A percentile compares a stretch with the other conserved stretches of the same genome.
These are phyloP conservation scores for Drosophila subpulchrella DNA, from an alignment of 1,140 invertebrate genomes.

Conservation along the genomic window DNA sequence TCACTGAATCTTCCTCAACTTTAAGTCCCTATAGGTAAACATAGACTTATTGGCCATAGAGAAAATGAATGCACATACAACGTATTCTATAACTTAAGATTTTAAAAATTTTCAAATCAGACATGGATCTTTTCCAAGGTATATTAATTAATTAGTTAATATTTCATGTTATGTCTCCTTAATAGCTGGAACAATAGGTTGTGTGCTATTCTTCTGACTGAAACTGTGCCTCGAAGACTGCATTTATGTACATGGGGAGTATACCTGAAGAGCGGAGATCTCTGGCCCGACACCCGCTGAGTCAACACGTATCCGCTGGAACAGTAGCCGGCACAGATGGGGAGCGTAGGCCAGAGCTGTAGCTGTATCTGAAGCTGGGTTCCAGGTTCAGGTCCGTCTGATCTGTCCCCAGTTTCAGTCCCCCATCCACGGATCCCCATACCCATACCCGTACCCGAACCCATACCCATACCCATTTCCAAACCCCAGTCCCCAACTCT, in stretches of 20 bases:
- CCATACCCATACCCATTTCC: not conserved
- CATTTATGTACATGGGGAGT: not conserved
- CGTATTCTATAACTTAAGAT: too few relatives aligned
- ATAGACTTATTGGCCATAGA: too few relatives aligned
- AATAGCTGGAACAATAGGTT: not conserved
- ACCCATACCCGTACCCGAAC: not conserved
- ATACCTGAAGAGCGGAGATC: slow-evolving; percentile 29
- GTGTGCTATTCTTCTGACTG: not conserved
- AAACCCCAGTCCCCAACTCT: slow-evolving; percentile 37
- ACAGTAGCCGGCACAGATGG: slow-evolving; percentile 47
- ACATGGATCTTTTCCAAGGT: too few relatives aligned
- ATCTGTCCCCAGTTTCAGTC: slow-evolving; percentile 29
- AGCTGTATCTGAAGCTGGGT: slow-evolving; percentile 6
- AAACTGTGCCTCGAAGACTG: not conserved
- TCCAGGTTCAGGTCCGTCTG: slow-evolving; percentile 34
- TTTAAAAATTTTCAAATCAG: too few relatives aligned
- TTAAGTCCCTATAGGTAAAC: too few relatives aligned
- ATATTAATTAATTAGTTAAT: too few relatives aligned
- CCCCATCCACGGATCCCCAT: slow-evolving; percentile 16
- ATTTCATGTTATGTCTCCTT: not conserved
- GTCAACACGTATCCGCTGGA: slow-evolving; percentile 47
- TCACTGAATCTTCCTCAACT: too few relatives aligned
- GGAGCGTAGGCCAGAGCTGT: slow-evolving; percentile 30
- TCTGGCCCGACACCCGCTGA: slow-evolving; percentile 40
- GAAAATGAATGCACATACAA: too few relatives aligned